Base-by-base conservation (phyloP, 2,113 vertebrate species). In the Coryphaenoides rupestris region DNA sequence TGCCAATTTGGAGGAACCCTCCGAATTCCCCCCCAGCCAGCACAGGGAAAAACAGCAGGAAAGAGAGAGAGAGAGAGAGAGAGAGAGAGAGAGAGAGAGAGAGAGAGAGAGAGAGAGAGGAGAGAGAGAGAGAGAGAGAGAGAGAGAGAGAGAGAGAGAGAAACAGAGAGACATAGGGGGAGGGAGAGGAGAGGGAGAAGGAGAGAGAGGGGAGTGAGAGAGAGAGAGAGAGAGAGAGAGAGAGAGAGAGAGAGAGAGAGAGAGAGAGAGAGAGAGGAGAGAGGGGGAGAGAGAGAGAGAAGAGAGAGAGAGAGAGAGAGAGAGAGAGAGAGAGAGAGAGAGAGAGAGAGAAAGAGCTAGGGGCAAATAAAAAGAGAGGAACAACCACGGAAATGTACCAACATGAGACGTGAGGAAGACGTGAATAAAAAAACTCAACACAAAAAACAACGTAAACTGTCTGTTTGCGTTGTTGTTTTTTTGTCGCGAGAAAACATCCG, bases 1-100 rank as follows among this genome's bases (percentile, higher is more conserved):
- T 89, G 87, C 87, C 81, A 85, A 89, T 88, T 86, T 88, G 81
- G 83, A 88, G 73, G 77, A 88, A 78, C 78, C 83, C 83, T 84
- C 83, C 80, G 28, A 4, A 33, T 81, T 78, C 73, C 82, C 84
- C 76, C 79, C 70, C 76, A 72, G 72, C 76, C 73, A 74, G 78
- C 78, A 69, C 72, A 75, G 65, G 84, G 84, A 81, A 80, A 70
- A 58, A 58, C 77, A 73, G 76, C 61, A 61, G 6, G 9, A 55
- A 65, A 40, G 72, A 47, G 17, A 23, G 22, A 62, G 15, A 19
- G 57, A 59, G 26, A 59, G 24, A 59, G 9, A 58, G 23, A 28
- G 9, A 58, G 62, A 78, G 71, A 71, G 74, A 70, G 72, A 66
- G 47, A 50, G 12, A 15, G 47, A 66, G 40, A 47, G 21, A 58